Evolutionary conservation across 2,797 vertebrate species (phyloP).

Genomic region (Fratercula arctica): DNA sequence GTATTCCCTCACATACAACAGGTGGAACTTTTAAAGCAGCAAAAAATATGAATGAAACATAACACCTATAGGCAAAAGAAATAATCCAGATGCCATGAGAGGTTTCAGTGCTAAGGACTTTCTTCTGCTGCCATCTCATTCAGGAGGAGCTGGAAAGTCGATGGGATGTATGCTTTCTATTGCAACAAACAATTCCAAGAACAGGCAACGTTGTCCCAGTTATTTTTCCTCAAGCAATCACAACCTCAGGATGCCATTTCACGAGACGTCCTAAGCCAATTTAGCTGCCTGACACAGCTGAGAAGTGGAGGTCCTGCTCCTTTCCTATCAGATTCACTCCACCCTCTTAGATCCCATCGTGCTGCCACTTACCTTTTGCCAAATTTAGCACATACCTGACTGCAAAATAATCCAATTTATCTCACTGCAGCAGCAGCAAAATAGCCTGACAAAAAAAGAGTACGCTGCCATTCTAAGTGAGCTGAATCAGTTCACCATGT

Average conservation of each 20-base stretch:
- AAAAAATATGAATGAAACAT: neutral
- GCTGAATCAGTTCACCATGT: slow-evolving; percentile 32
- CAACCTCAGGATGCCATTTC: neutral
- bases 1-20: neutral
- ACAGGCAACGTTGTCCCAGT: neutral
- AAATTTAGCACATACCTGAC: slow-evolving; percentile 44
- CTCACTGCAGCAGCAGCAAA: slow-evolving; percentile 33
- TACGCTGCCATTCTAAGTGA: slow-evolving; percentile 14
- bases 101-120: neutral
- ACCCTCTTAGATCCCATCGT: neutral
- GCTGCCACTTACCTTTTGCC: neutral
- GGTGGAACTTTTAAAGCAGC: neutral
- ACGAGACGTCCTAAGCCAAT: neutral
- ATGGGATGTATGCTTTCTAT: neutral
- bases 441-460: neutral
- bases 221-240: neutral
- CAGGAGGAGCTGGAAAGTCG: neutral
- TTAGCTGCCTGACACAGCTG: neutral
- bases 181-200: neutral
- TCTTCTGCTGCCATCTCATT: neutral
- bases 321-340: neutral
- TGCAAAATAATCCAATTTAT: slow-evolving; percentile 41
- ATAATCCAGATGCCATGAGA: neutral
- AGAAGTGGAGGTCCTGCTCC: neutral
- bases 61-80: neutral